phyloP scores from a whole-genome alignment of 2,797 vertebrate genomes.

The Myoxocephalus aenaeus region DNA sequence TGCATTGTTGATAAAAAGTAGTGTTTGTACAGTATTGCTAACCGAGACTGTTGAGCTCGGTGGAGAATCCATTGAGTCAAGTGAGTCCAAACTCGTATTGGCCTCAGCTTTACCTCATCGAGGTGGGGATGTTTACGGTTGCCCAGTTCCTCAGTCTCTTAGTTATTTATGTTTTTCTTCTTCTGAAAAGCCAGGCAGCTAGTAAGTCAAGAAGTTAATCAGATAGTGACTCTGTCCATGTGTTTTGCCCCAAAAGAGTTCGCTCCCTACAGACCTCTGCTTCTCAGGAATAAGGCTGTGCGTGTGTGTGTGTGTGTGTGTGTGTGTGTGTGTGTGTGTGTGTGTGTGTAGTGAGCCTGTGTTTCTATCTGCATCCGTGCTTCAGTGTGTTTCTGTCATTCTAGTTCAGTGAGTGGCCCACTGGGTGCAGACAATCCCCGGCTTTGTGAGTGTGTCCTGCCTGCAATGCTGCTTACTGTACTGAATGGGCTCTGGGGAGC shows the following conservation, averaged over 20 bases:
- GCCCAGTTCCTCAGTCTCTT: neutral
- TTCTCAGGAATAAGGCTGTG: slow-evolving; percentile 35
- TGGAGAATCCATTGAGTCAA: slow-evolving; percentile 17
- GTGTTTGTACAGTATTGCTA: slow-evolving; percentile 22
- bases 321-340: slow-evolving; percentile 23
- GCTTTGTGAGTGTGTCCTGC: slow-evolving; percentile 75
- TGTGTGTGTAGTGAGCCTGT: slow-evolving; percentile 37
- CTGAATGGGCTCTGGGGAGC: slow-evolving; percentile 79
- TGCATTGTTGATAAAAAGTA: slow-evolving; percentile 30
- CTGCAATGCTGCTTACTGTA: slow-evolving; percentile 82
- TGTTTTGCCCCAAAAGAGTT: slow-evolving; percentile 26
- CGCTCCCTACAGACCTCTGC: slow-evolving; percentile 10
- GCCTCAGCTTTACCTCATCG: neutral
- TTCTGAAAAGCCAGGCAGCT: neutral
- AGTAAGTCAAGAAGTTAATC: slow-evolving; percentile 18
- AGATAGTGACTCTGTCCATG: slow-evolving; percentile 25
- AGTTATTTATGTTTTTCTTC: neutral
- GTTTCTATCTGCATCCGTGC: slow-evolving; percentile 60
- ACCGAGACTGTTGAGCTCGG: neutral
- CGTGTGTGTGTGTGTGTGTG: slow-evolving; percentile 29
- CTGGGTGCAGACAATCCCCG: slow-evolving; percentile 73
- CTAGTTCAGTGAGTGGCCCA: slow-evolving; percentile 69
- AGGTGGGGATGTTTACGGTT: neutral
- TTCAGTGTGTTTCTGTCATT: slow-evolving; percentile 71
- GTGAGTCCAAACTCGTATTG: neutral